These are phyloP conservation scores for Beroe ovata DNA, from an alignment of 37 sponge, comb jelly and placozoan species.

Conservation along the genomic window DNA sequence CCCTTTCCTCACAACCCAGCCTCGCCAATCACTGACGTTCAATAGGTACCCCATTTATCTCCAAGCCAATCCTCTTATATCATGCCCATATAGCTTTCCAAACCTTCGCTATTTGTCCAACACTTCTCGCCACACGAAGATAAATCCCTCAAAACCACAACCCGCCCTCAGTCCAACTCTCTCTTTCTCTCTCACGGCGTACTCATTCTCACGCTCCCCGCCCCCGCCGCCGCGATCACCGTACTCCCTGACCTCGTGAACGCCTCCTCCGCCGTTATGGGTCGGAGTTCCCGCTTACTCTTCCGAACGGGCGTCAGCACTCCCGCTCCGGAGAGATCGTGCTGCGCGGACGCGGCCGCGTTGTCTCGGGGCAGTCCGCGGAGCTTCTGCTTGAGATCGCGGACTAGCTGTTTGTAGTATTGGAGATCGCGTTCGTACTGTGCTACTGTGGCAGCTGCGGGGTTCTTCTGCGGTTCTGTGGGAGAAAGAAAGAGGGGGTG, in stretches of 20 bases:
- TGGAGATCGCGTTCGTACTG: constrained; percentile 8
- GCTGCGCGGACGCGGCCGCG: neutral
- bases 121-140: too few species aligned
- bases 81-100: too few species aligned
- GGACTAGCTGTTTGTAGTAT: constrained; percentile 55
- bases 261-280: constrained; percentile 50
- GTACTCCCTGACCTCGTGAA: constrained; percentile 22
- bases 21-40: too few species aligned
- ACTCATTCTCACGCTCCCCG: neutral
- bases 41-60: too few species aligned
- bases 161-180: too few species aligned
- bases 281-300: constrained; percentile 45
- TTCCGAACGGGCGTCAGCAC: constrained; percentile 56
- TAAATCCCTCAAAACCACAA: too few species aligned
- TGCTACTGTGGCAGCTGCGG: neutral
- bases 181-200: neutral
- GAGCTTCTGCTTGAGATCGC: constrained; percentile 18
- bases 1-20: too few species aligned
- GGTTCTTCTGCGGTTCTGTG: neutral
- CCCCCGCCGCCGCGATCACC: neutral
- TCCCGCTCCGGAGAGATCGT: constrained; percentile 1
- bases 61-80: too few species aligned
- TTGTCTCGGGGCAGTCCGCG: constrained; percentile 20
- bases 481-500: neutral
- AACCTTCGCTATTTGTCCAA: too few species aligned